A percentile compares a stretch with the other conserved stretches of the same genome.
Evolutionary conservation across 2,113 vertebrate species (phyloP).

Genomic region (Oceanodroma tethys): DNA sequence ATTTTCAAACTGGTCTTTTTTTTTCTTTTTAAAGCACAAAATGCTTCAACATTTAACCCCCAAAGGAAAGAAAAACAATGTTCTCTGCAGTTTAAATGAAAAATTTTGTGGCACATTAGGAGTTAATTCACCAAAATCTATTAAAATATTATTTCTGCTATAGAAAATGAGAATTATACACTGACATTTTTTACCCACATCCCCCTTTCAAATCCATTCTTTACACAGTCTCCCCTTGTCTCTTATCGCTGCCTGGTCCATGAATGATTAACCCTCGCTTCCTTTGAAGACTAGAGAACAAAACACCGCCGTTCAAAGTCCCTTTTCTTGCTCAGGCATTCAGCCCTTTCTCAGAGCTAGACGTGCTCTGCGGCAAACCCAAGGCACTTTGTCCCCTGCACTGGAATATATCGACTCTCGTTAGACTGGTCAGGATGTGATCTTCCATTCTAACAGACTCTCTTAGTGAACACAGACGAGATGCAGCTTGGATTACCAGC

Average conservation of each 20-base stretch:
- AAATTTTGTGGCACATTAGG: not conserved
- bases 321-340: not conserved
- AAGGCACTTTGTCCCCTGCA: fast-evolving
- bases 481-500: not conserved
- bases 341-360: not conserved
- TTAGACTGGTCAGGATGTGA: not conserved
- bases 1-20: not conserved
- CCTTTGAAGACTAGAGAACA: not conserved
- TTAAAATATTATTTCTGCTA: not conserved
- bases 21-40: not conserved
- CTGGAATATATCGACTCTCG: not conserved
- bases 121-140: not conserved
- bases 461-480: fast-evolving
- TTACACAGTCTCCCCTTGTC: not conserved
- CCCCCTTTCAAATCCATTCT: not conserved
- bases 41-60: not conserved
- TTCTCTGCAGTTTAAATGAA: not conserved
- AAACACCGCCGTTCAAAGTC: not conserved
- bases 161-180: not conserved
- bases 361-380: fast-evolving
- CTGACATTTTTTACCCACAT: not conserved
- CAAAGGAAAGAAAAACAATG: not conserved
- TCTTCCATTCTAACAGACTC: not conserved
- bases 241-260: not conserved
- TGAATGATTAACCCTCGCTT: not conserved